Evolutionary conservation across 2,113 vertebrate species (phyloP).

Genomic region (Eidolon helvum): DNA sequence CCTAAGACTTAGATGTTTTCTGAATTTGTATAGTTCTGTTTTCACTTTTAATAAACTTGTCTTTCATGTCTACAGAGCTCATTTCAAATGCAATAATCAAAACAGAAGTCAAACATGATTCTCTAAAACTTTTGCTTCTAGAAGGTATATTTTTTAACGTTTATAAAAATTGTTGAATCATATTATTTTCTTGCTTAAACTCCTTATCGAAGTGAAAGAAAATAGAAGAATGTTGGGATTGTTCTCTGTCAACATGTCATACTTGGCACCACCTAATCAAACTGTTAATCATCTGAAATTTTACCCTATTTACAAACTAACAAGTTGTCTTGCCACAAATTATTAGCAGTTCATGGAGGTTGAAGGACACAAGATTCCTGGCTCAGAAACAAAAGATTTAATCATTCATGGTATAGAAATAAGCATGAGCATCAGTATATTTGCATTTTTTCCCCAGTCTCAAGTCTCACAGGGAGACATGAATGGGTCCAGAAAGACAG

Average conservation of each 20-base stretch:
- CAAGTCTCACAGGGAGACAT: background rate
- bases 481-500: background rate
- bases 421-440: background rate
- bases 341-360: background rate
- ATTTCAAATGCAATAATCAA: background rate
- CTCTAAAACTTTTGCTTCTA: background rate
- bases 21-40: background rate
- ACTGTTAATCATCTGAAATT: background rate
- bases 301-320: background rate
- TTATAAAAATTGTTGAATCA: background rate
- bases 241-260: background rate
- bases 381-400: background rate
- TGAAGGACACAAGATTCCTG: background rate
- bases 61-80: background rate
- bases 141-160: background rate
- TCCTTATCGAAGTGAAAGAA: background rate
- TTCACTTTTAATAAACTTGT: background rate
- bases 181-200: background rate
- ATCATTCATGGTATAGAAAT: background rate
- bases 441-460: background rate
- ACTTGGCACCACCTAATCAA: background rate
- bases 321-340: background rate
- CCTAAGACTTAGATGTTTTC: background rate
- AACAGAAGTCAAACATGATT: background rate
- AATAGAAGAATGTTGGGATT: background rate